Conservation (phyloP, 2,888 invertebrate species). For the Agrilus mali region DNA sequence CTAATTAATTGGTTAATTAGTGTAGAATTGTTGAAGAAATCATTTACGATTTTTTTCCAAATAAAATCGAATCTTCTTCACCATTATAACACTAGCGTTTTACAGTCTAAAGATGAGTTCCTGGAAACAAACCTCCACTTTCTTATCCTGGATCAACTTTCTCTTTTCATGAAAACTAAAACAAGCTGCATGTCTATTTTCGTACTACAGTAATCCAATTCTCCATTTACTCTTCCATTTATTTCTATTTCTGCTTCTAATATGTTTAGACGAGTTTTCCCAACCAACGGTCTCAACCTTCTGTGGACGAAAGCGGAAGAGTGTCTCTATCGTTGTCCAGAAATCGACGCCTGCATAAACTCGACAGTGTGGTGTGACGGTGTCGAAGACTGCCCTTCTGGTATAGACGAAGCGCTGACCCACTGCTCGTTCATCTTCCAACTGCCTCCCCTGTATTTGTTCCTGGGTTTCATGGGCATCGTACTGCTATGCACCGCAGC, state of each 20-base stretch:
- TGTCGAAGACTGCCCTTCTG: constrained; percentile 62
- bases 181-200: too few species aligned
- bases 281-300: constrained; percentile 43
- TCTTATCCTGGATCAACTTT: too few species aligned
- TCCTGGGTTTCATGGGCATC: constrained; percentile 34
- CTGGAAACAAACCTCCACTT: too few species aligned
- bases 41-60: too few species aligned
- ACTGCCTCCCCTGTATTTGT: constrained; percentile 61
- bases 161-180: too few species aligned
- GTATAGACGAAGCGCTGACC: constrained; percentile 65
- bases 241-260: too few species aligned
- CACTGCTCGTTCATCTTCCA: constrained; percentile 69
- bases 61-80: too few species aligned
- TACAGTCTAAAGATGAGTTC: too few species aligned
- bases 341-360: constrained; percentile 70
- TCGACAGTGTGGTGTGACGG: constrained; percentile 74
- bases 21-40: too few species aligned
- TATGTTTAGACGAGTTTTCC: constrained; percentile 42
- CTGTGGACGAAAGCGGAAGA: constrained; percentile 47
- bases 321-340: constrained; percentile 63
- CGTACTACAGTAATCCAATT: too few species aligned
- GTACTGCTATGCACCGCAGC: constrained; percentile 24
- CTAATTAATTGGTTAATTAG: background rate
- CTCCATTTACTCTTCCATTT: too few species aligned
- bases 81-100: too few species aligned